Base-by-base conservation (phyloP, 2,113 vertebrate genomes). In the Antigone vipio region DNA sequence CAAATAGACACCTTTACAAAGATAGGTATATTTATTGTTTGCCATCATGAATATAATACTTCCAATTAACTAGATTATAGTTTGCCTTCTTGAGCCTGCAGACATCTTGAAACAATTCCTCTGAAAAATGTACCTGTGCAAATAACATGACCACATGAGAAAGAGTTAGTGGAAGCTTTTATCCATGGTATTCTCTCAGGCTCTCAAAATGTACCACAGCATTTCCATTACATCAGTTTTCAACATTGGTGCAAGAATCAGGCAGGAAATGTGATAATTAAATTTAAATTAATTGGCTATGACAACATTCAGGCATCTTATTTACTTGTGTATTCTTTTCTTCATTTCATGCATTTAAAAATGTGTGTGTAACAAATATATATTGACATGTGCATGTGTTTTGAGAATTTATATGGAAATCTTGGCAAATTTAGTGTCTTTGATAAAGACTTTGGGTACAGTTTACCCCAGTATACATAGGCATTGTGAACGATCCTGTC, bases 321-420 rank as follows among this genome's bases (percentile, higher is more conserved):
- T 66, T 92, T 66, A 69, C 27, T 64, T 64, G 49, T 67, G 9
- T 11, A 40, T 49, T 56, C 2, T 30, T 76, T 84, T 87, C 47
- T 56, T 44, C 20, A 52, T 67, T 81, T 85, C 16, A 68, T 26
- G 19, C 20, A 53, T 49, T 74, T 53, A 35, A 88, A 63, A 88
- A 40, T 1, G 1, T 15, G 5, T 15, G 3, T 26, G 7, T 59
- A 45, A 34, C 15, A 92, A 69, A 62, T 53, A 38, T 11, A 29
- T n/a, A n/a, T 35, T 35, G 42, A 75, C 24, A 67, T 0, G 0
- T 22, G 21, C 20, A 40, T 35, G 24, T 50, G 34, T n/a, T 77
- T 67, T 76, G 42, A 72, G 35, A 56, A 73, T 63, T 44, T 49
- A 42, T 27, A 32, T 17, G 29, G 56, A 59, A 69, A 69, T 50